These are phyloP conservation scores for Catalaphyllia jardinei DNA, from an alignment of 64 coral and sea anemone species.

Conservation along the genomic window DNA sequence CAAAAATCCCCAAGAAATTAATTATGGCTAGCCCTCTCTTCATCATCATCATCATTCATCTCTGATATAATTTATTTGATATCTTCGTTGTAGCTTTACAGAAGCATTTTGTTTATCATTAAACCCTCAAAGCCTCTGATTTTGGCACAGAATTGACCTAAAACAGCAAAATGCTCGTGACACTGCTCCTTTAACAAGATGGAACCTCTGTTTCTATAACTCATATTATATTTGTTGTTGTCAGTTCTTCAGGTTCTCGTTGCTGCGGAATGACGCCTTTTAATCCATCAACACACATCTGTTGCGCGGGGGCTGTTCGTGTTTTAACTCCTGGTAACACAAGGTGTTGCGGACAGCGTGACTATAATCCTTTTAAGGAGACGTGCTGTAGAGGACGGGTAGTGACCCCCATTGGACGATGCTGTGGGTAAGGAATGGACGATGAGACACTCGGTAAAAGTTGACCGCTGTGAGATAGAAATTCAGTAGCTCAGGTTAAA, in stretches of 20 bases:
- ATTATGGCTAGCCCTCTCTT: too few relatives aligned
- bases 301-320: background rate
- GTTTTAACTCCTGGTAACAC: background rate
- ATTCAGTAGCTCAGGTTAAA: background rate
- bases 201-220: too few relatives aligned
- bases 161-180: too few relatives aligned
- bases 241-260: background rate
- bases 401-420: background rate
- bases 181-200: too few relatives aligned
- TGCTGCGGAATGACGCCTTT: background rate
- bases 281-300: background rate
- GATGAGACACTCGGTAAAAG: background rate
- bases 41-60: too few relatives aligned
- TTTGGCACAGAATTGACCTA: too few relatives aligned
- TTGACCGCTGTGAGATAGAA: too few relatives aligned
- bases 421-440: background rate
- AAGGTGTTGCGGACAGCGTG: background rate
- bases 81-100: too few relatives aligned
- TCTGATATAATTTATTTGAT: too few relatives aligned
- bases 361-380: background rate
- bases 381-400: background rate
- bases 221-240: background rate
- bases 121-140: too few relatives aligned
- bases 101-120: too few relatives aligned
- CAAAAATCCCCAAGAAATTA: too few relatives aligned